Evolutionary conservation across 2,888 invertebrate species (phyloP).

Genomic region (Eupithecia centaureata): DNA sequence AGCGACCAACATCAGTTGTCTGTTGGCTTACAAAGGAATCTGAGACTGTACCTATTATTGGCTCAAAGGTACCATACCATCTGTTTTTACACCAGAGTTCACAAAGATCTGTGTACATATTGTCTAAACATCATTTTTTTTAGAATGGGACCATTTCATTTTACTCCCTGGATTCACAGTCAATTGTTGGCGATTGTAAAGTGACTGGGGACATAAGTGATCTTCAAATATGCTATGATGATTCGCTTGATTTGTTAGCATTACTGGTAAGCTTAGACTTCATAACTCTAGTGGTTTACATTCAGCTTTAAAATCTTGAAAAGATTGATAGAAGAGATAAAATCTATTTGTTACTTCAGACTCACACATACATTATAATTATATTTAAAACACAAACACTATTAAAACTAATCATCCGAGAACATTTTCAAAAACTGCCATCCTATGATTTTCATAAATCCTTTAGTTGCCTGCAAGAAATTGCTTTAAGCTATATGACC

Average conservation of each 20-base stretch:
- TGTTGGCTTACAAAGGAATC: conserved; percentile 92
- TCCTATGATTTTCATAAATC: too few relatives aligned
- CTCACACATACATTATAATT: too few relatives aligned
- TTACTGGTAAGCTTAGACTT: conserved; percentile 65
- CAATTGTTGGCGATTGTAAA: conserved; percentile 86
- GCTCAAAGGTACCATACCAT: conserved; percentile 84
- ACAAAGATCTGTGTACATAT: neutral
- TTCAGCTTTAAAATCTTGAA: neutral
- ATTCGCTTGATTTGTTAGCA: conserved; percentile 84
- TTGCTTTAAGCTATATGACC: too few relatives aligned
- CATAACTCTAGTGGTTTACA: neutral
- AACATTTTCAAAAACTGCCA: too few relatives aligned
- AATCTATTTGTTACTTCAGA: too few relatives aligned
- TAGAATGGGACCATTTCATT: conserved; percentile 86
- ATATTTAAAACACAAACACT: too few relatives aligned
- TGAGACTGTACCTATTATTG: conserved; percentile 87
- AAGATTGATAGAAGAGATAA: too few relatives aligned
- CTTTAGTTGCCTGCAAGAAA: too few relatives aligned
- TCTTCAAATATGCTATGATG: conserved; percentile 89
- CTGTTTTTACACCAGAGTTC: neutral
- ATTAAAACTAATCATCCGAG: too few relatives aligned
- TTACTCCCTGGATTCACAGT: conserved; percentile 88
- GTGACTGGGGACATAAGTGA: conserved; percentile 86
- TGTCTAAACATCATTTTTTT: neutral
- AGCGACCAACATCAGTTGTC: conserved; percentile 85